These are phyloP conservation scores for Trachops cirrhosus DNA, from an alignment of 2,797 vertebrate genomes.

Conservation along the genomic window DNA sequence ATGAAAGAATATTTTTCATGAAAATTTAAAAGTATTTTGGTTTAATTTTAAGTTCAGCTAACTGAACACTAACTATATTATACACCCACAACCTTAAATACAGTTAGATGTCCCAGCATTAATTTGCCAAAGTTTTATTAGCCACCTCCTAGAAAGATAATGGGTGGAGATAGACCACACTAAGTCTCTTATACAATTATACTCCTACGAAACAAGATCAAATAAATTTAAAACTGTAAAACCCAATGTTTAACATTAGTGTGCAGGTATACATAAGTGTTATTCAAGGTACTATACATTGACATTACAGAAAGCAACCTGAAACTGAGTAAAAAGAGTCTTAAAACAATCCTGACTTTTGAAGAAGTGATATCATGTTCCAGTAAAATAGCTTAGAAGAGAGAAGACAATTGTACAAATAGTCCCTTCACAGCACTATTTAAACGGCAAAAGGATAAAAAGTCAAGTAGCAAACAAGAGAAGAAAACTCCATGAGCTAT, in stretches of 20 bases:
- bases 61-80: background rate
- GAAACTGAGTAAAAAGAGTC: constrained; percentile 14
- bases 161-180: background rate
- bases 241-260: background rate
- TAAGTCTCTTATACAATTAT: background rate
- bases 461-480: background rate
- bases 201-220: background rate
- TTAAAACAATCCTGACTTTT: constrained; percentile 31
- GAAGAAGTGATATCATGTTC: background rate
- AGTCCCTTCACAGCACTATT: background rate
- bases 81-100: background rate
- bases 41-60: constrained; percentile 25
- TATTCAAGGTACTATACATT: background rate
- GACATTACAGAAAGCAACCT: background rate
- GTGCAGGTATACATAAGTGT: background rate
- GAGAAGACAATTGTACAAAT: background rate
- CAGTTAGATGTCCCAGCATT: background rate
- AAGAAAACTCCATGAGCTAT: background rate
- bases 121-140: background rate
- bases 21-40: background rate
- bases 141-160: background rate
- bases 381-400: constrained; percentile 5
- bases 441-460: background rate
- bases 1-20: background rate
- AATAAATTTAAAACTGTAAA: background rate